Evolutionary conservation across 2,888 invertebrate genomes (phyloP).

Genomic region (Anorthoa munda): DNA sequence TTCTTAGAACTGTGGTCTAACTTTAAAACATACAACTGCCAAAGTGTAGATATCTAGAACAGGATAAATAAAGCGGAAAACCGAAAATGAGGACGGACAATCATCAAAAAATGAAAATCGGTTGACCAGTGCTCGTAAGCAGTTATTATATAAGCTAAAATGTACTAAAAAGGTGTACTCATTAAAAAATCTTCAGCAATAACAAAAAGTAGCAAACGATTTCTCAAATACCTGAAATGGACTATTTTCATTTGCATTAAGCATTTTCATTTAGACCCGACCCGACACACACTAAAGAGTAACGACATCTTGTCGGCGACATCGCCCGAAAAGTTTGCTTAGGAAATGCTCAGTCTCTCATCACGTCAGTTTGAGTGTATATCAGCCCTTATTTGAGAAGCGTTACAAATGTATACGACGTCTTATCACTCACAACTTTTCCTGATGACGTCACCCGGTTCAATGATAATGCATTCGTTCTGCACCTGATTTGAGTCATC

Average conservation of each 20-base stretch:
- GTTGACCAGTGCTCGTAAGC: not conserved
- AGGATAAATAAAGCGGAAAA: constrained; percentile 7
- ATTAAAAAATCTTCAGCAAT: not conserved
- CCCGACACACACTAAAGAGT: not conserved
- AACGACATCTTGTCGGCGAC: not conserved
- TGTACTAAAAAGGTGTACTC: not conserved
- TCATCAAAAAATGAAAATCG: not conserved
- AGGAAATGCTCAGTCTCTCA: not conserved
- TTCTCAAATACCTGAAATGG: not conserved
- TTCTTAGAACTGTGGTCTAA: not conserved
- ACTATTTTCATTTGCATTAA: no score
- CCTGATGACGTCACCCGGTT: constrained; percentile 33
- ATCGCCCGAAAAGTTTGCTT: not conserved
- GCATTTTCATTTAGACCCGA: not conserved
- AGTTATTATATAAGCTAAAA: not conserved
- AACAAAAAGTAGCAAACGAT: not conserved
- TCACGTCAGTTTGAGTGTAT: not conserved
- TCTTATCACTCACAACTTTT: constrained; percentile 6
- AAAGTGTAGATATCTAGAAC: not conserved
- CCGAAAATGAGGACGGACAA: not conserved
- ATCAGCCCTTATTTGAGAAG: not conserved
- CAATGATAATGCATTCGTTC: constrained; percentile 26
- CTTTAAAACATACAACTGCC: not conserved
- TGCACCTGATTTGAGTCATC: constrained; percentile 32
- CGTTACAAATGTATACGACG: not conserved